These are phyloP conservation scores for Echinometra lucunter DNA, from an alignment of 53 echinoderm and acorn worm species.

Conservation along the genomic window DNA sequence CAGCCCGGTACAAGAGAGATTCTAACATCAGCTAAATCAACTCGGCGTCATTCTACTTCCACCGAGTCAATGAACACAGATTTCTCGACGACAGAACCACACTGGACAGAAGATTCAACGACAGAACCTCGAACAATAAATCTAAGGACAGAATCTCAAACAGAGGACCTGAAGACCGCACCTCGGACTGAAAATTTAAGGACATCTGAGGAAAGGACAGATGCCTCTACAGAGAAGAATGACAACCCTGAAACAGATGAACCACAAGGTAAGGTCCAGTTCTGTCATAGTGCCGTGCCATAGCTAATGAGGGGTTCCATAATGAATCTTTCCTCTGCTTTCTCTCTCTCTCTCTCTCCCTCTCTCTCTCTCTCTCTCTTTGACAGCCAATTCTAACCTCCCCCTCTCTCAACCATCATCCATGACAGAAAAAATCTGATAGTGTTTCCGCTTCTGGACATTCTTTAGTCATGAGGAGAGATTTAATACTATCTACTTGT, in stretches of 20 bases:
- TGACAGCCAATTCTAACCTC: too few species aligned
- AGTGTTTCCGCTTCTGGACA: background rate
- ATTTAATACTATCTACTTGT: too few species aligned
- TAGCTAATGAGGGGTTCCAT: background rate
- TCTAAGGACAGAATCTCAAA: background rate
- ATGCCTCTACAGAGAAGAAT: background rate
- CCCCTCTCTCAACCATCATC: background rate
- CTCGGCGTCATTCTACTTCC: background rate
- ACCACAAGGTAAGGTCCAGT: background rate
- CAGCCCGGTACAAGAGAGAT: background rate
- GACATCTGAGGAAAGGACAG: too few species aligned
- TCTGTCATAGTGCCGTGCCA: background rate
- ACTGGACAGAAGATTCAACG: background rate
- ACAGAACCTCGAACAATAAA: background rate
- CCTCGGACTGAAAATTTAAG: background rate
- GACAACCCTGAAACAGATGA: background rate
- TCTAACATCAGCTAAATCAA: background rate
- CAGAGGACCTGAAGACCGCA: background rate
- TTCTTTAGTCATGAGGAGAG: too few species aligned
- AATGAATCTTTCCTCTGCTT: background rate
- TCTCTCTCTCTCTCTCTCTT: background rate
- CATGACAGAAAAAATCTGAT: background rate
- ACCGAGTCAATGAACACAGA: background rate
- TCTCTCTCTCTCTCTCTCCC: background rate
- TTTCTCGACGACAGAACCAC: background rate